These are phyloP conservation scores for Prosapia bicincta DNA, from an alignment of 2,888 invertebrate genomes.

Conservation along the genomic window DNA sequence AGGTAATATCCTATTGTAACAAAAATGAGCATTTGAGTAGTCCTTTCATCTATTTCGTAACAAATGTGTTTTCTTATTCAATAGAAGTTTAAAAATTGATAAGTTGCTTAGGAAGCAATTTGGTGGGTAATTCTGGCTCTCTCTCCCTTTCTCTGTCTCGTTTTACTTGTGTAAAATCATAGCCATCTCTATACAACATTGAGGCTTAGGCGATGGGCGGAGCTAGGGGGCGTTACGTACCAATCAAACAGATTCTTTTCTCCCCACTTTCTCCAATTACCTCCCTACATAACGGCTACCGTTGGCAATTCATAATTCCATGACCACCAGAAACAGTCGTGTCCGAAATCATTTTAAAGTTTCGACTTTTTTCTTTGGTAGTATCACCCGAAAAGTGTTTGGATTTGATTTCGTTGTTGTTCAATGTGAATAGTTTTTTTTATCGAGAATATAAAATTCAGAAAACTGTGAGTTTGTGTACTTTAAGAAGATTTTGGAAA, in stretches of 20 bases:
- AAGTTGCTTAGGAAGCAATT: conserved; percentile 1
- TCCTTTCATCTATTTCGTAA: background rate
- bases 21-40: background rate
- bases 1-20: background rate
- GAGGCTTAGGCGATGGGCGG: background rate
- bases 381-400: background rate
- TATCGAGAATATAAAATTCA: background rate
- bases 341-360: background rate
- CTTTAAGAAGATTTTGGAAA: background rate
- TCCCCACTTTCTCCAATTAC: conserved; percentile 2
- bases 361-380: background rate
- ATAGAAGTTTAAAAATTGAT: background rate
- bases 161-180: background rate
- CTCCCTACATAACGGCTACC: background rate
- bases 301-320: background rate
- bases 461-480: background rate
- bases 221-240: background rate
- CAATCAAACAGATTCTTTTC: background rate
- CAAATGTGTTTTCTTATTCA: background rate
- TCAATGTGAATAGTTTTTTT: background rate
- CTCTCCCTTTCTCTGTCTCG: background rate
- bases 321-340: background rate
- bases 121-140: background rate
- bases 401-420: background rate
- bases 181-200: background rate